Conservation (phyloP, 2,113 vertebrate genomes). For the Hipposideros armiger region DNA sequence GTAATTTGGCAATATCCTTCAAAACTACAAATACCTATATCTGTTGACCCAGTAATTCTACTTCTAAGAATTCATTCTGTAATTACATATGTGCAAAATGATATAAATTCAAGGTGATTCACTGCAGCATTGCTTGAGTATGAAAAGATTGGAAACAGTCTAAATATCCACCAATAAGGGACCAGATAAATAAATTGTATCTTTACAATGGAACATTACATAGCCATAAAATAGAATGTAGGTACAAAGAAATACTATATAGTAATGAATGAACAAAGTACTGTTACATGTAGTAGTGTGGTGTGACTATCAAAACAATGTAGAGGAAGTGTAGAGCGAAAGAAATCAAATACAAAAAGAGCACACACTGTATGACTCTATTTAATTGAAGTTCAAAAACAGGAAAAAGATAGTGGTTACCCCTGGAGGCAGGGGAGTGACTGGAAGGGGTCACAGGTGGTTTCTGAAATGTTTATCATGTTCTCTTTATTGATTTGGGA, state of each 20-base stretch:
- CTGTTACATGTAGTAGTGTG: neutral
- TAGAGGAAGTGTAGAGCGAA: neutral
- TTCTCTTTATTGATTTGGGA: conserved; percentile 11
- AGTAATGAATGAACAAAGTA: neutral
- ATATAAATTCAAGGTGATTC: conserved; percentile 9
- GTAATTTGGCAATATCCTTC: neutral
- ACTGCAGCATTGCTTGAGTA: neutral
- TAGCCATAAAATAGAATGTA: neutral
- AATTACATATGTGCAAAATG: neutral
- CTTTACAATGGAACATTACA: neutral
- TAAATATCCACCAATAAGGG: conserved; percentile 15
- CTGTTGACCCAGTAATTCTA: neutral
- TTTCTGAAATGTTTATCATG: neutral
- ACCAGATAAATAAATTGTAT: neutral
- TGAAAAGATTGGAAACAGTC: neutral
- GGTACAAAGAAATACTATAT: neutral
- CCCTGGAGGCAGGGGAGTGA: neutral
- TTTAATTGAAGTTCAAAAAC: conserved; percentile 29
- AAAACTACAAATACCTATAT: conserved; percentile 9
- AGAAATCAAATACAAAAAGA: conserved; percentile 10
- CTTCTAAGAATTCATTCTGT: neutral
- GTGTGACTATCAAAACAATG: neutral
- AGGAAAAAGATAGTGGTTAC: neutral
- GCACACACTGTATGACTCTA: neutral
- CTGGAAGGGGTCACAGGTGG: neutral